Percentiles rank a stretch among this genome's conserved stretches.
Evolutionary conservation across 92 coral and sea anemone species (phyloP).

Genomic region (Ricordea florida): DNA sequence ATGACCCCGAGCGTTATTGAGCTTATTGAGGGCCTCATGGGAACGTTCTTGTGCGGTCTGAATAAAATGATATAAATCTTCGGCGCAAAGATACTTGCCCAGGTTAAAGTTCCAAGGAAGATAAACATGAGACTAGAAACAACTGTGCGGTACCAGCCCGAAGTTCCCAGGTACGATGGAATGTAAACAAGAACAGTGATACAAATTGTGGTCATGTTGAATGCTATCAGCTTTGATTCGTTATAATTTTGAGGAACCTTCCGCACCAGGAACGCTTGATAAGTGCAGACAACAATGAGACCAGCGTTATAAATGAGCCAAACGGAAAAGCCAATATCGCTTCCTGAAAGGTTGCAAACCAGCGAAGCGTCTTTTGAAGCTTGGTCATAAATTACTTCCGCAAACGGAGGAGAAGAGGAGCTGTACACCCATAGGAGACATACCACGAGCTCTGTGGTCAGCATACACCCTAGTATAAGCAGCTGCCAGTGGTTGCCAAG

Average conservation of each 20-base stretch:
- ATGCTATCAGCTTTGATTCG: conserved; percentile 82
- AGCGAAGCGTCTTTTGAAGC: conserved; percentile 56
- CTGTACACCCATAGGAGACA: conserved; percentile 65
- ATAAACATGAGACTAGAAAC: conserved; percentile 65
- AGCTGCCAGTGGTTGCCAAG: conserved; percentile 74
- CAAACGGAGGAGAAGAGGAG: conserved; percentile 17
- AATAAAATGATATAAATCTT: conserved; percentile 65
- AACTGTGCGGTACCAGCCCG: conserved; percentile 66
- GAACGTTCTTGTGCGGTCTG: conserved; percentile 69
- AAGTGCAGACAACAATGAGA: conserved; percentile 74
- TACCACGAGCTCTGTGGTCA: conserved; percentile 46
- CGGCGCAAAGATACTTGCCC: conserved; percentile 70
- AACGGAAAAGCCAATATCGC: conserved; percentile 57
- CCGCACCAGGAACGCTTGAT: conserved; percentile 82
- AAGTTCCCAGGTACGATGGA: conserved; percentile 70
- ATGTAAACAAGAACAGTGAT: conserved; percentile 72
- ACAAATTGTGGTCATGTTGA: conserved; percentile 79
- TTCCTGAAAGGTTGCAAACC: conserved; percentile 55
- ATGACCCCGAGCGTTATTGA: conserved; percentile 63
- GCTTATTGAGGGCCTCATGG: conserved; percentile 70
- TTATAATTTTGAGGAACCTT: conserved; percentile 90
- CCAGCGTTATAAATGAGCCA: conserved; percentile 85
- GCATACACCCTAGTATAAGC: conserved; percentile 54
- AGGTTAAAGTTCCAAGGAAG: conserved; percentile 60
- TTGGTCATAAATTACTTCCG: conserved; percentile 36